Evolutionary conservation across 2,113 vertebrate genomes (phyloP).

Genomic region (Perca fluviatilis): DNA sequence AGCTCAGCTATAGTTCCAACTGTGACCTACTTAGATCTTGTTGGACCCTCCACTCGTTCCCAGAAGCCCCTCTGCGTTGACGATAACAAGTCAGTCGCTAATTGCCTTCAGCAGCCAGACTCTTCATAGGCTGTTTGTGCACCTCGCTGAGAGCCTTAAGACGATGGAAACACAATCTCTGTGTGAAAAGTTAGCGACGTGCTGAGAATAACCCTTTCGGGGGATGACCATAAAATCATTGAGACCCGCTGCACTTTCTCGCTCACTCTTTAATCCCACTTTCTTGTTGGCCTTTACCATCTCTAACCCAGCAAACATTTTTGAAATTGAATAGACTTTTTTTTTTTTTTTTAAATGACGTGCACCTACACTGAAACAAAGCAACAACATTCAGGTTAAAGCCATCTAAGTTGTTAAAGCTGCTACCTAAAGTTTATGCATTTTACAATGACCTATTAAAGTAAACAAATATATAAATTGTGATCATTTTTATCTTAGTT

Average conservation of each 20-base stretch:
- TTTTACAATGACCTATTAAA: background rate
- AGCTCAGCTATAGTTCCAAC: conserved; percentile 15
- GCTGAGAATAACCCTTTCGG: conserved; percentile 52
- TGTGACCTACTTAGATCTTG: conserved; percentile 61
- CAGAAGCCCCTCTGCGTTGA: conserved; percentile 35
- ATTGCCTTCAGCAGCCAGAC: conserved; percentile 68
- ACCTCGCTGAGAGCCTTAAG: conserved; percentile 41
- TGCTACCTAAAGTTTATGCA: background rate
- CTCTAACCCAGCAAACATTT: background rate
- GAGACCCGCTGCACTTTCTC: conserved; percentile 14
- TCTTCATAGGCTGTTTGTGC: conserved; percentile 47
- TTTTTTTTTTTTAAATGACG: background rate
- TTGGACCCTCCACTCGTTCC: conserved; percentile 50
- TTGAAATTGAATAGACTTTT: background rate
- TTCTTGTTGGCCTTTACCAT: conserved; percentile 6
- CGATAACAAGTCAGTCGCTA: conserved; percentile 57
- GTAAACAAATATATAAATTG: too few relatives aligned
- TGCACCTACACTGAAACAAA: background rate
- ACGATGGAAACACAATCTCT: conserved; percentile 60
- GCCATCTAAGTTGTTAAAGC: background rate
- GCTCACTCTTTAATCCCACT: conserved; percentile 14
- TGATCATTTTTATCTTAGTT: background rate
- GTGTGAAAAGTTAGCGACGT: conserved; percentile 53
- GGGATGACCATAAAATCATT: conserved; percentile 48
- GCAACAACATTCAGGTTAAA: background rate